Base-by-base conservation (phyloP, 2,888 invertebrate genomes). In the Hyposoter didymator region DNA sequence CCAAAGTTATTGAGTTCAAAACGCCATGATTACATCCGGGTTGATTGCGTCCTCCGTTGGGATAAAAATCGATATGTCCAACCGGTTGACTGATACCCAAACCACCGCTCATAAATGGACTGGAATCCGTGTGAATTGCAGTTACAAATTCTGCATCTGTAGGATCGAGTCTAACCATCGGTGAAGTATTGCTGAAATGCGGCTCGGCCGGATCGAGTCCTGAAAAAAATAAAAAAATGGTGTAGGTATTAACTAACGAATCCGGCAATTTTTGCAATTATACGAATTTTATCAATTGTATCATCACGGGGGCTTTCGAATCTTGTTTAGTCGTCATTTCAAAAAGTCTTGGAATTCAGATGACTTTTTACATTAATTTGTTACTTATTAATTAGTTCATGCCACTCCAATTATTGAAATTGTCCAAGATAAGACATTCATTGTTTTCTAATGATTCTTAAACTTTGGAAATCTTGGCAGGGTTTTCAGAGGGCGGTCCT, bases 201-300 rank as follows among this genome's bases (percentile, higher is more conserved):
- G 99, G 99, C 86, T 98, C 98, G 0, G 99, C 99, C 0, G 99
- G 98, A 94, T 99, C 99, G 90, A 99, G 92, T 0, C 95, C 96
- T 94, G 89, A 49, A 87, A 88, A 49, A 72, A 39, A 39, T 0
- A 5, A 52, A 14, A 10, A 62, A n/a, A n/a, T n/a, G n/a, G n/a
- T n/a, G n/a, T n/a, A 2, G 35, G 35, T 4, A 35, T 35, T 35
- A 35, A 35, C 35, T 35, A 6, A 35, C 0, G 35, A 35, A 35
- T 35, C 7, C 17, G n/a, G 19, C n/a, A 55, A 55, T 8, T 55
- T 22, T 55, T 10, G 12, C 5, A 12, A 12, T 1, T 0, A 14
- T 14, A 59, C 8, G 55, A 55, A 55, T 59, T 59, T 12, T 1
- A 59, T 12, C 1, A 28, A 59, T 10, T 59, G 2, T 39, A 39